Base-by-base conservation (phyloP, 2,113 vertebrate genomes). In the Apaloderma vittatum region DNA sequence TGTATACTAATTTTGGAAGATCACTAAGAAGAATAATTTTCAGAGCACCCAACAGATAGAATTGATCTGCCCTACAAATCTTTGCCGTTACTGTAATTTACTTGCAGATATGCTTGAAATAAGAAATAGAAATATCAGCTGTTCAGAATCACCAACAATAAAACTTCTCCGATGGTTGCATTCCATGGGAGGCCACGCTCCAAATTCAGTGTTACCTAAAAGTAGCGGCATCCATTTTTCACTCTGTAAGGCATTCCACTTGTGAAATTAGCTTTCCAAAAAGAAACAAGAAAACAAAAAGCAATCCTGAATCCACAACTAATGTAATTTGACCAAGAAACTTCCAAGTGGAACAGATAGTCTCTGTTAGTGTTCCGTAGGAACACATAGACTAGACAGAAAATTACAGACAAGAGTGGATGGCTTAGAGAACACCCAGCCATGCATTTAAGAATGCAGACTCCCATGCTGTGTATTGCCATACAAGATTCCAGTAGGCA, bases 21-120 rank as follows among this genome's bases (percentile, higher is more conserved):
- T 80, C 84, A 67, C 77, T 83, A 57, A 49, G 27, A 86, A 84
- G 43, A 91, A 46, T 73, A 92, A 84, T 93, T 93, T 97, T 81
- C 57, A 75, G 27, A 67, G 71, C 34, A 79, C 10, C 26, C 49
- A 82, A 79, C 84, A 68, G 74, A 61, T 20, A 82, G 81, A 88
- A 88, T 30, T 66, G 67, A 90, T 68, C 71, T 83, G 43, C 55
- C 22, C 32, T 48, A 16, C 93, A 48, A 86, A 37, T 82, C 57
- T 86, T 54, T 91, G 58, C 37, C 2, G 4, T 71, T 75, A 49
- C 55, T 70, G 62, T 65, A 72, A 91, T 48, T 93, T 87, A 13
- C 46, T 92, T 15, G 1, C 49, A 88, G 37, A 72, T 79, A 32
- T 65, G 26, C 20, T 68, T 86, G 62, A 97, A 92, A 48, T 74